Conservation (phyloP, 2,888 invertebrate species). For the Agrypnus murinus region DNA sequence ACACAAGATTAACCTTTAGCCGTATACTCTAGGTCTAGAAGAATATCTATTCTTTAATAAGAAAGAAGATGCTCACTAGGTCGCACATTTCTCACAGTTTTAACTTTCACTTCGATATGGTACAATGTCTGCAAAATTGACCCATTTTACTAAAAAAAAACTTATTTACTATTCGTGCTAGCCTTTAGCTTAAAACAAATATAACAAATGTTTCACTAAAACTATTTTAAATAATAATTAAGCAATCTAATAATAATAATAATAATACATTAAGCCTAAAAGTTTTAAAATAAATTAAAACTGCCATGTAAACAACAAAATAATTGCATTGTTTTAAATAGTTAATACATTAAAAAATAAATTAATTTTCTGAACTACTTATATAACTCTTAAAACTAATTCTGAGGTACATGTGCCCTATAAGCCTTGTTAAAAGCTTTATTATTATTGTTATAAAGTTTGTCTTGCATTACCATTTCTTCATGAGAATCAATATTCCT, state of each 20-base stretch:
- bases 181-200: constrained; percentile 2
- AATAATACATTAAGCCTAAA: neutral
- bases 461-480: constrained; percentile 76
- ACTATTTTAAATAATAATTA: neutral
- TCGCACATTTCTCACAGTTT: constrained; percentile 58
- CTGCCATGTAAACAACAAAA: neutral
- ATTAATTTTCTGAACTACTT: neutral
- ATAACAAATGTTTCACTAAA: neutral
- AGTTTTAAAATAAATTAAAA: neutral
- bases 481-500: constrained; percentile 29
- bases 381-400: constrained; percentile 3
- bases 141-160: constrained; percentile 36
- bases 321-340: neutral
- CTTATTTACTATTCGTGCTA: constrained; percentile 1
- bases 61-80: constrained; percentile 53
- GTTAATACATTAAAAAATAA: neutral
- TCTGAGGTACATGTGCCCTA: constrained; percentile 70
- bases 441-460: constrained; percentile 66
- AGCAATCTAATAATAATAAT: neutral
- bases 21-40: neutral
- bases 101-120: constrained; percentile 58
- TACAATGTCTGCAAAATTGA: constrained; percentile 43
- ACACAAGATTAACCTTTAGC: constrained; percentile 17
- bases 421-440: constrained; percentile 64
- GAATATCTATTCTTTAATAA: constrained; percentile 4